Base-by-base conservation (phyloP, 2,888 invertebrate species). In the Lasioglossum marginatum region DNA sequence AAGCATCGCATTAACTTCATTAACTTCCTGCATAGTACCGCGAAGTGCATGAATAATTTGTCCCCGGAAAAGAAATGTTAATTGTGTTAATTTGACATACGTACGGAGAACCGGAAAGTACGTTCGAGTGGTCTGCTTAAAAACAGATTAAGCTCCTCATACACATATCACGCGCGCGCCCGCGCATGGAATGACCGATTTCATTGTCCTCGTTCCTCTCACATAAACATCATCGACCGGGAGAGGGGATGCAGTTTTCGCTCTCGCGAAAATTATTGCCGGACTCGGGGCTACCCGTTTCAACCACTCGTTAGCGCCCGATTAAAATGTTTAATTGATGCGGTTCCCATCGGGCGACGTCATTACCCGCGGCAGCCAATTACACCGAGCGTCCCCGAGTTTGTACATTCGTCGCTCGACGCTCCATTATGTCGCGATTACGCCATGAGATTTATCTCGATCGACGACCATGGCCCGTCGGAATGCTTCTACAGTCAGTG, bases 311-410 rank as follows among this genome's bases (percentile, higher is more conserved):
- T 82, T 82, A 82, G 75, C 71, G 77, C 60, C 74, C 71, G 79
- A 86, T 86, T 81, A 85, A 85, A 86, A 86, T 82, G 85, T 83
- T 86, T 86, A 86, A 86, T 87, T 83, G 86, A 74, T 63, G 86
- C 74, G 66, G 71, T 70, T 45, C 70, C 79, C 81, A 57, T 74
- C 83, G 82, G 73, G 77, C 82, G 63, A 74, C 79, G 78, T 81
- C 83, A 86, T 87, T 86, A 85, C 63, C 73, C 75, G 40, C 76
- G 68, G 43, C 77, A 79, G 83, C 57, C 79, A 87, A 87, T 87
- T 87, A 86, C 86, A 77, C 71, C 79, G 78, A 70, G 79, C 74
- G 63, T 52, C 66, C 75, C 37, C 37, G 68, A n/a, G 34, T 63
- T 37, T 71, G 40, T 74, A 77, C 66, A 73, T 71, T 75, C 72